Evolutionary conservation across 2,888 invertebrate species (phyloP), one percentile per base, ranked within the genome.

Genomic region (Rugalucina vietnamica): DNA sequence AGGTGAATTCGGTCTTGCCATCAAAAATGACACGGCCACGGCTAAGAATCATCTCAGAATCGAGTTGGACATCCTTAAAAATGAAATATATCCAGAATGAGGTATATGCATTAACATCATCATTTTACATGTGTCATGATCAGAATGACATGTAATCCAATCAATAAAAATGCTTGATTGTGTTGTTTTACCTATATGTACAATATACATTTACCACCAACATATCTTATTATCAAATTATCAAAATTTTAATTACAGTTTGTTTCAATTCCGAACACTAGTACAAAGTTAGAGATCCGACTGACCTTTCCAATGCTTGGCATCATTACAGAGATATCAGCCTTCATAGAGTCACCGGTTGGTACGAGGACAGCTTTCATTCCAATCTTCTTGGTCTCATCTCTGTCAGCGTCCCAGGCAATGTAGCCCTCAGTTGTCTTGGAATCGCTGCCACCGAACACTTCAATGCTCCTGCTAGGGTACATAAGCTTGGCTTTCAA

Each of bases 391-490:
- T 91, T 91, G 18, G 83, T 86, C 37, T 85, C 79, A 73, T 92
- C 92, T 43, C 87, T 80, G 43, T 90, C 91, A 70, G 89, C 91
- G 83, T 92, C 92, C 91, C 92, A 92, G 72, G 84, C 83, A 73
- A 91, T 82, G n/a, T 83, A 70, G 18, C 86, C 86, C 29, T 89
- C 88, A 10, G 84, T 79, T n/a, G 79, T 74, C 32, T 79, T 76
- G 49, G 76, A 81, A 21, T 69, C 49, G 21, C 69, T 39, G 12
- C 86, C 77, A 32, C 87, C 88, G 27, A 57, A 84, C 0, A 85
- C n/a, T 36, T 82, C 75, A 18, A 91, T 43, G 34, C 86, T 91
- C 76, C 91, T 85, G 14, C 69, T 74, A 2, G 91, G 92, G 12
- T 84, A 71, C 32, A 88, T 85, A 2, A 90, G 39, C 71, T 90